Base-by-base conservation (phyloP, 92 coral and sea anemone genomes). In the Pocillopora meandrina region DNA sequence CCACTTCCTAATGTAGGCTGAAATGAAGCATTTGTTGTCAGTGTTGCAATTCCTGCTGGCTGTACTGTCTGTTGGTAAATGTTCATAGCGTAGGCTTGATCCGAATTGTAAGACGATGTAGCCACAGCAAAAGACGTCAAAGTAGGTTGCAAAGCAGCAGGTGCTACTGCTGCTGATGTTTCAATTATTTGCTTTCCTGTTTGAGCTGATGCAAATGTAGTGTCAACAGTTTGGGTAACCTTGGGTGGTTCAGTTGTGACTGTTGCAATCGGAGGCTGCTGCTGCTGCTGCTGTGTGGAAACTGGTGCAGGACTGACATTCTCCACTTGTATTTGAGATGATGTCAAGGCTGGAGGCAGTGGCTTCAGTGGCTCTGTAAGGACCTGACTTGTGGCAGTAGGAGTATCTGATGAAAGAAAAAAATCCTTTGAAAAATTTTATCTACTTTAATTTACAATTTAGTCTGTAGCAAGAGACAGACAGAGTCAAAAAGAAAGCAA, bases 251-350 rank as follows among this genome's bases (percentile, higher is more conserved):
- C 97, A n/a, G 84, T 42, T 33, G 90, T 17, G 20, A 80, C 67
- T 9, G 82, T 33, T 21, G 62, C 61, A 66, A 66, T 42, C 8
- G 7, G 52, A 3, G 4, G 88, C 34, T 12, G 88, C 47, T 82
- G 88, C 80, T 70, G 84, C 33, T 84, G 84, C 49, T 74, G 80
- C 81, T 84, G 84, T n/a, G 87, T 72, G 9, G 97, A 90, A 12
- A 93, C 87, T 18, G 94, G 91, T 16, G 95, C 99, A 17, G 99
- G 99, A 71, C 99, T 96, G 80, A 96, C 90, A 71, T 96, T 96
- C 75, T 96, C 99, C 52, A 96, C 96, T 80, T 92, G 98, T 57
- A 92, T 78, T 21, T 92, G 95, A 59, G 98, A 84, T 59, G 91
- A 87, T 11, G 92, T 73, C 17, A 89, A 82, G 16, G 92, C 87